Conservation (phyloP, 2,888 invertebrate genomes). For the Callyntrura guangdongensis region DNA sequence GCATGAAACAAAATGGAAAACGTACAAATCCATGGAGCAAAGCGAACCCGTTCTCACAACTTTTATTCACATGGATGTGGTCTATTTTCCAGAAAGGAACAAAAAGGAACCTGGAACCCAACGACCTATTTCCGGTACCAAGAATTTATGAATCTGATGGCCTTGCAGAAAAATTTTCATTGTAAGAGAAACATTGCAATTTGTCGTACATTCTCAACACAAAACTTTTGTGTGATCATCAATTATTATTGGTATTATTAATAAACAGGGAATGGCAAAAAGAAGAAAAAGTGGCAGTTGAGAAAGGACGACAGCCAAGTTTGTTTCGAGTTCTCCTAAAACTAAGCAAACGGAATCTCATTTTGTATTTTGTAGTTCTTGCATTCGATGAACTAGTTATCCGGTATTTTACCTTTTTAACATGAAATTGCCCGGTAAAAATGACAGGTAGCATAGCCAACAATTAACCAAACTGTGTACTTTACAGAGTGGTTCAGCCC, state of each 20-base stretch:
- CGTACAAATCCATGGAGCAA: constrained; percentile 58
- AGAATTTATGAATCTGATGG: constrained; percentile 89
- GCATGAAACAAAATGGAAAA: neutral
- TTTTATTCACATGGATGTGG: constrained; percentile 91
- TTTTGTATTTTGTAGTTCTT: constrained; percentile 61
- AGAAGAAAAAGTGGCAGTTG: neutral
- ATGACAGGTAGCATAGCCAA: too few species aligned
- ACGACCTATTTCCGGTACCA: constrained; percentile 91
- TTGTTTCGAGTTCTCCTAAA: constrained; percentile 55
- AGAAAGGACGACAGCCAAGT: constrained; percentile 43
- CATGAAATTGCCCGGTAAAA: too few species aligned
- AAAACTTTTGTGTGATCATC: neutral
- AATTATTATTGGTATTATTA: neutral
- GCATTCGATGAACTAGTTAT: constrained; percentile 72
- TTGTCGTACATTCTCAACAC: neutral
- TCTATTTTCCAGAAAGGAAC: constrained; percentile 92
- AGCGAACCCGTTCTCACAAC: constrained; percentile 56
- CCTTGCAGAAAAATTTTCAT: constrained; percentile 90
- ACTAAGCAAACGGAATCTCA: constrained; percentile 62
- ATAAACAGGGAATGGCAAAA: constrained; percentile 58
- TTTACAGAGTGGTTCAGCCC: constrained; percentile 89
- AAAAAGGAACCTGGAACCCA: constrained; percentile 90
- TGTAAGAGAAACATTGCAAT: constrained; percentile 86
- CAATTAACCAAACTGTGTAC: neutral
- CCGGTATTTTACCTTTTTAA: constrained; percentile 60